Evolutionary conservation across 2,888 invertebrate genomes (phyloP).

Genomic region (Epinotia demarniana): DNA sequence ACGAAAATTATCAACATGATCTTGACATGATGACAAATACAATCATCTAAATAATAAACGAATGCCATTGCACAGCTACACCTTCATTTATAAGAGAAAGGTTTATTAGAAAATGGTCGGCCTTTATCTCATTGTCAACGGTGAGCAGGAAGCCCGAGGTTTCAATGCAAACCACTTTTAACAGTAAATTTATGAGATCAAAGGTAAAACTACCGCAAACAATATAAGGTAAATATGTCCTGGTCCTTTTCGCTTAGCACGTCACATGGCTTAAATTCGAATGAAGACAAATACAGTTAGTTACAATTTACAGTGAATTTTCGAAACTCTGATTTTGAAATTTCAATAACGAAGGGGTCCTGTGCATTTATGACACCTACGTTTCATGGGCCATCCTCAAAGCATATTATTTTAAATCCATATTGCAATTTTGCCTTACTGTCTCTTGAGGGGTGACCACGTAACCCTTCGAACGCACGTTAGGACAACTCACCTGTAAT

Average conservation of each 20-base stretch:
- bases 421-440: no score
- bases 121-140: constrained; percentile 32
- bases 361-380: no score
- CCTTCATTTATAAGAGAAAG: constrained; percentile 31
- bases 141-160: constrained; percentile 54
- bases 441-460: no score
- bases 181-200: constrained; percentile 40
- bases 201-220: neutral
- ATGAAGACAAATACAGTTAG: no score
- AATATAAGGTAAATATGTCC: neutral
- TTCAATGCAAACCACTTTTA: constrained; percentile 64
- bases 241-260: neutral
- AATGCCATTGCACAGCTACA: neutral
- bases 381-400: no score
- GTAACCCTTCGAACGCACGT: no score
- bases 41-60: neutral
- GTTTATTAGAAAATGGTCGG: constrained; percentile 33
- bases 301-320: no score
- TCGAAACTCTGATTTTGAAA: no score
- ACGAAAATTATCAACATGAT: neutral
- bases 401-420: no score
- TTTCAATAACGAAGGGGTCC: no score
- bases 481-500: no score
- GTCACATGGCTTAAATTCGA: no score
- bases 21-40: neutral